Conservation (phyloP, 2,113 vertebrate species). For the Salminus brasiliensis region DNA sequence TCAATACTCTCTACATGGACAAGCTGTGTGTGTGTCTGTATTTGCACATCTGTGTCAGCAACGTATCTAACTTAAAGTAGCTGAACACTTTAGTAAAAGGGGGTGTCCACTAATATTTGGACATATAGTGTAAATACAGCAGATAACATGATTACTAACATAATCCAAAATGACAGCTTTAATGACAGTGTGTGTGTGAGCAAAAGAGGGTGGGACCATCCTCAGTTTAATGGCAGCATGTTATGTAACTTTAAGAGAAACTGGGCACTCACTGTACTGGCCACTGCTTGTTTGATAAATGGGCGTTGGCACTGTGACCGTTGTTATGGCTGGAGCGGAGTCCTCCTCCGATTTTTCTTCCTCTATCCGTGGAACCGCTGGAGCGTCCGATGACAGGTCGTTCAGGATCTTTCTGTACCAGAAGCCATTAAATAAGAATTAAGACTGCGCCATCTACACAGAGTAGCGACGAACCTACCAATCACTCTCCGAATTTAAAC, state of each 20-base stretch:
- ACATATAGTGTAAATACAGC: not conserved
- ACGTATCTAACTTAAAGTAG: not conserved
- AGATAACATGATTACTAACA: not conserved
- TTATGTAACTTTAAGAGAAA: not conserved
- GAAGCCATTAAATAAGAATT: constrained; percentile 36
- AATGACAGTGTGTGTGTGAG: not conserved
- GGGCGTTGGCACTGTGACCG: constrained; percentile 96
- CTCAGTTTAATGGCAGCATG: not conserved
- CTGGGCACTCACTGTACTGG: constrained; percentile 90
- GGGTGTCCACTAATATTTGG: too few species aligned
- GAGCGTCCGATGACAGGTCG: constrained; percentile 94
- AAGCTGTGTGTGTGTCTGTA: too few species aligned
- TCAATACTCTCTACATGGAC: too few species aligned
- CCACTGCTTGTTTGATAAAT: constrained; percentile 99
- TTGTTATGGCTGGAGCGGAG: constrained; percentile 90
- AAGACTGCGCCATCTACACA: not conserved
- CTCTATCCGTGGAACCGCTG: constrained; percentile 94
- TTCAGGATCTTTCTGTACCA: constrained; percentile 95
- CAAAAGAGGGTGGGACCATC: not conserved
- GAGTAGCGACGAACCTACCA: not conserved
- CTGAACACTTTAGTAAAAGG: too few species aligned
- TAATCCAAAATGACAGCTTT: not conserved
- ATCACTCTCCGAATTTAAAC: not conserved
- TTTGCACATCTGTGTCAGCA: too few species aligned
- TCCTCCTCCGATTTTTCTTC: constrained; percentile 99